phyloP scores from a whole-genome alignment of 2,797 vertebrate species.

The Lutjanus campechanus region DNA sequence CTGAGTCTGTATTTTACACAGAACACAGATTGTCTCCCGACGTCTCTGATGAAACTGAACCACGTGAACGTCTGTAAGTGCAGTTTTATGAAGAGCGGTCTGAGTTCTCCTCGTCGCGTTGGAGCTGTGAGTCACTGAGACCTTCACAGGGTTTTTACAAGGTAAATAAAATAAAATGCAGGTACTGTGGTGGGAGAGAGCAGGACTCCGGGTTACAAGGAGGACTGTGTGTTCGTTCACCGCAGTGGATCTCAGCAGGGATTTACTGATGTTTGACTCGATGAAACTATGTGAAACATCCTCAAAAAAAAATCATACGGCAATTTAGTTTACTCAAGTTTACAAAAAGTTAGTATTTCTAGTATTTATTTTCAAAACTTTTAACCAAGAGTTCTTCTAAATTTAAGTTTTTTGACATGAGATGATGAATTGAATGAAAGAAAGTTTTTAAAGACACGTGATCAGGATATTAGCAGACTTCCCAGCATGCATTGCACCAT shows the following conservation, averaged over 20 bases:
- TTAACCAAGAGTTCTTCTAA: too few species aligned
- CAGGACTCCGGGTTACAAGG: constrained; percentile 39
- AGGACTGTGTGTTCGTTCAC: constrained; percentile 52
- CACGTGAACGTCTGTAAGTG: not conserved
- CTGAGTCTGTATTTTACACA: not conserved
- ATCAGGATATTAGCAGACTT: too few species aligned
- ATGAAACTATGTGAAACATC: not conserved
- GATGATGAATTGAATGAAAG: too few species aligned
- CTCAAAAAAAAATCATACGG: not conserved
- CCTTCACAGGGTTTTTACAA: constrained; percentile 44
- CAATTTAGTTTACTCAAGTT: too few species aligned
- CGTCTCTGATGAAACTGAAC: not conserved
- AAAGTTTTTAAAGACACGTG: too few species aligned
- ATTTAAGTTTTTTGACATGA: too few species aligned
- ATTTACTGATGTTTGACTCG: not conserved
- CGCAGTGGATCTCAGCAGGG: constrained; percentile 1
- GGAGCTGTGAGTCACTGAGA: constrained; percentile 4
- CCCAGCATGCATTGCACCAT: too few species aligned
- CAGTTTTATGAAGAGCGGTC: constrained; percentile 5
- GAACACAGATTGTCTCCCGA: not conserved
- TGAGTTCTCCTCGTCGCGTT: not conserved
- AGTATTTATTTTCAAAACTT: too few species aligned
- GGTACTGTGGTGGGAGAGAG: constrained; percentile 33
- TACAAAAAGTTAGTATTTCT: too few species aligned
- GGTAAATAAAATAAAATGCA: constrained; percentile 67